These are phyloP conservation scores for Noctua comes DNA, from an alignment of 2,888 invertebrate species.

Conservation along the genomic window DNA sequence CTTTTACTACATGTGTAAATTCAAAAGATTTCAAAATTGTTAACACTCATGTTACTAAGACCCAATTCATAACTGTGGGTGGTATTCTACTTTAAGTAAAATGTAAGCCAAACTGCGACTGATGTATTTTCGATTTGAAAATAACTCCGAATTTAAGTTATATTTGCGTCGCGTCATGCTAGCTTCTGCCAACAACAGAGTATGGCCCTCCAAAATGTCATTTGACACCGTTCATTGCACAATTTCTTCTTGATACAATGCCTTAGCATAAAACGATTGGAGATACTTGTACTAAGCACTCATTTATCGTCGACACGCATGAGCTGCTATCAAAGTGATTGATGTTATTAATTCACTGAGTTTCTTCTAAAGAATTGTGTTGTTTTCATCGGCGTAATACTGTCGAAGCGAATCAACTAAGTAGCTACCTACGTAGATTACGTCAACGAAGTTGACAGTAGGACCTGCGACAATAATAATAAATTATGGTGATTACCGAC, in stretches of 20 bases:
- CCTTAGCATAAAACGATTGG: constrained; percentile 4
- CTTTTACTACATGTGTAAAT: background rate
- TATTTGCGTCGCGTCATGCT: background rate
- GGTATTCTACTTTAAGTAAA: background rate
- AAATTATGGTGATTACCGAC: background rate
- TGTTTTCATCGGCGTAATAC: constrained; percentile 5
- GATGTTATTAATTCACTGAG: constrained; percentile 20
- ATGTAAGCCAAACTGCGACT: background rate
- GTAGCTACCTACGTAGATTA: background rate
- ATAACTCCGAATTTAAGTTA: background rate
- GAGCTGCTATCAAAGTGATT: constrained; percentile 23
- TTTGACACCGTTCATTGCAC: constrained; percentile 4
- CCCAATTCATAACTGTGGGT: background rate
- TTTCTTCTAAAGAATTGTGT: background rate
- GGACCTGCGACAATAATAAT: background rate
- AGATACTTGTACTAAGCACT: background rate
- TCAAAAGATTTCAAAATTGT: background rate
- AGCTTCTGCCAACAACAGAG: background rate
- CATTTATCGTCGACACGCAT: constrained; percentile 20
- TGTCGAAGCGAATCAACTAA: background rate
- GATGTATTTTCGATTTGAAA: background rate
- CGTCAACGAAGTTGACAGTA: background rate
- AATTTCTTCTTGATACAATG: constrained; percentile 5
- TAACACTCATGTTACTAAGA: background rate
- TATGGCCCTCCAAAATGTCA: background rate